Evolutionary conservation across 2,888 invertebrate species (phyloP), one percentile per base, ranked within the genome.

Genomic region (Orchesella flavescens): DNA sequence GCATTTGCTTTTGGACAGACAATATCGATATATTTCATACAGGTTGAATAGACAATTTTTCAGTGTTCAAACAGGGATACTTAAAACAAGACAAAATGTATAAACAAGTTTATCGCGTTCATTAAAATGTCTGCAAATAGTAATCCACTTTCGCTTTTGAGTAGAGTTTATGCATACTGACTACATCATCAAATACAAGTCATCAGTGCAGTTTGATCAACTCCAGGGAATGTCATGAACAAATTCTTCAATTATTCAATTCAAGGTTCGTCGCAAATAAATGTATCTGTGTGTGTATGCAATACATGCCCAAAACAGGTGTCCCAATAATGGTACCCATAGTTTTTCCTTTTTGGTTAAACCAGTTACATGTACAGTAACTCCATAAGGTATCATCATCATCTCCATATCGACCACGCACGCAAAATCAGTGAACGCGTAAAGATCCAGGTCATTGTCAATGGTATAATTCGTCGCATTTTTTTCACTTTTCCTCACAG

Each of bases 401-500:
- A n/a, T n/a, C n/a, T n/a, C 34, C 66, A 66, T 17, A 66, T 66
- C 46, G 12, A 34, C 15, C 43, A n/a, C 15, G 17, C 17, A 66
- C 1, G n/a, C 23, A 13, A 23, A 21, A 23, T 44, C 34, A 66
- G 21, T 24, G 19, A n/a, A 53, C 9, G n/a, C 9, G 24, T 15
- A 59, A 7, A 55, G n/a, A 77, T 78, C 65, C 71, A 78, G 71
- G 78, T 71, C 78, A 78, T 78, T 78, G 78, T 78, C 78, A 78
- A 61, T 73, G 61, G 59, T 34, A 53, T 13, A 71, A 71, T 63
- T 34, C 78, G 63, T 78, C 63, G 34, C 4, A 10, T 71, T 69
- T 34, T 24, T 24, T n/a, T 66, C 43, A 5, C 63, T 74, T 63
- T 46, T 74, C 63, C 34, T 63, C 21, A 9, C 17, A 43, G 44